Evolutionary conservation across 2,113 vertebrate genomes (phyloP).

Genomic region (Rhegmatorhina hoffmannsi): DNA sequence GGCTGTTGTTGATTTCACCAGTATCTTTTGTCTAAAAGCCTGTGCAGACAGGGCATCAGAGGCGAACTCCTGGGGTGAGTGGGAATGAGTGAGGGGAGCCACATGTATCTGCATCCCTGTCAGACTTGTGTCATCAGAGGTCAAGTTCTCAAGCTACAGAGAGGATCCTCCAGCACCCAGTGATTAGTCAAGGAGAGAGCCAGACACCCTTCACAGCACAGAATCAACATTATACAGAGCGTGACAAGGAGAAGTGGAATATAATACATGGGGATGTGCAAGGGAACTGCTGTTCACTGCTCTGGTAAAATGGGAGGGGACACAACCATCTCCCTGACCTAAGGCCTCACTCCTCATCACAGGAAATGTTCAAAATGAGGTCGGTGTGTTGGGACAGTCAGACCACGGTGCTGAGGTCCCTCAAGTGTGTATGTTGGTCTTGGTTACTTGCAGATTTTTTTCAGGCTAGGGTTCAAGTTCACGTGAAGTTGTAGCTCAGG

Average conservation of each 20-base stretch:
- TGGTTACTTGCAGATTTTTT: background rate
- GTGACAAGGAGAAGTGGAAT: conserved; percentile 17
- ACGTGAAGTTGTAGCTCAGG: rapidly evolving
- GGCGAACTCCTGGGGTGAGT: conserved; percentile 16
- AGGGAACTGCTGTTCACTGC: background rate
- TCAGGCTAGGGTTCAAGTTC: rapidly evolving
- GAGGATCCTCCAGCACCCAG: background rate
- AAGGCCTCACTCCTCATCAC: background rate
- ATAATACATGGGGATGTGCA: background rate
- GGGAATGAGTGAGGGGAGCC: conserved; percentile 37
- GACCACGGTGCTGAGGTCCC: background rate
- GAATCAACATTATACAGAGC: conserved; percentile 11
- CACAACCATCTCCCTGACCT: background rate
- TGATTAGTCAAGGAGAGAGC: conserved; percentile 35
- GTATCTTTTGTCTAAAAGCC: conserved; percentile 53
- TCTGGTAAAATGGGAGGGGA: background rate
- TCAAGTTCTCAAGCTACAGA: conserved; percentile 64
- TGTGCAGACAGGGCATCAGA: conserved; percentile 10
- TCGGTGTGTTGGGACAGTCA: background rate
- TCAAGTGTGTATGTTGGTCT: background rate
- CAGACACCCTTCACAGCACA: conserved; percentile 36
- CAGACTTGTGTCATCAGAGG: background rate
- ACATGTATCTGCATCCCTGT: background rate
- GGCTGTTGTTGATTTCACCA: conserved; percentile 35
- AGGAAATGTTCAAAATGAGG: background rate